Evolutionary conservation across 2,113 vertebrate genomes (phyloP), one percentile per base, ranked within the genome.

Genomic region (Strigops habroptila): DNA sequence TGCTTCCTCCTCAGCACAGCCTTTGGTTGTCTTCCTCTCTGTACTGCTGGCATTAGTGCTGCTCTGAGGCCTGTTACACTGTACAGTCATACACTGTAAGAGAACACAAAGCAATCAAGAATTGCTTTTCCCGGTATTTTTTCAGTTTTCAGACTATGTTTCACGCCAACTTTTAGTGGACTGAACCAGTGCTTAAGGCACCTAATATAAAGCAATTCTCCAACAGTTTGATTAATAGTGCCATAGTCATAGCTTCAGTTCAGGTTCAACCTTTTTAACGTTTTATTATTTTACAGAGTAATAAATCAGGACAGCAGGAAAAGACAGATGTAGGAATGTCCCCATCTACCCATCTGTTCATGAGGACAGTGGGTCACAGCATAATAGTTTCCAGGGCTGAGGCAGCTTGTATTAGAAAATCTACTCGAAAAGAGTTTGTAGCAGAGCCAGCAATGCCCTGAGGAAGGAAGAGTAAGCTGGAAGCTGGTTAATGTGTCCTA

Each of bases 221-320:
- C 77, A 82, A 71, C 92, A 79, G 93, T 94, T 97, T 98, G 97
- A 98, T 98, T 97, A 96, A 97, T 94, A 88, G 95, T 85, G 91
- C 92, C 96, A 93, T 28, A 96, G 95, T 96, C 92, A 88, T 52
- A 95, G 96, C 83, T 97, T 96, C 89, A 35, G 94, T 97, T 97
- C 96, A 95, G 95, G 97, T 96, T 98, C 97, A 96, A 97, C 90
- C 95, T 98, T 97, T 97, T 96, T 92, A 96, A 97, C 79, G 82
- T 97, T 97, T 96, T 96, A 97, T 97, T 96, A 97, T 97, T 97
- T 97, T 96, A 96, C 93, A 93, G 97, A 82, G 89, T 88, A 94
- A 97, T 97, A 97, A 94, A 95, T 97, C 97, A 97, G 94, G 78
- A 90, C 60, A 62, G 88, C 59, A 70, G 82, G 70, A 91, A 79